Evolutionary conservation across 2,888 invertebrate species (phyloP), one percentile per base, ranked within the genome.

Genomic region (Orgyia antiqua): DNA sequence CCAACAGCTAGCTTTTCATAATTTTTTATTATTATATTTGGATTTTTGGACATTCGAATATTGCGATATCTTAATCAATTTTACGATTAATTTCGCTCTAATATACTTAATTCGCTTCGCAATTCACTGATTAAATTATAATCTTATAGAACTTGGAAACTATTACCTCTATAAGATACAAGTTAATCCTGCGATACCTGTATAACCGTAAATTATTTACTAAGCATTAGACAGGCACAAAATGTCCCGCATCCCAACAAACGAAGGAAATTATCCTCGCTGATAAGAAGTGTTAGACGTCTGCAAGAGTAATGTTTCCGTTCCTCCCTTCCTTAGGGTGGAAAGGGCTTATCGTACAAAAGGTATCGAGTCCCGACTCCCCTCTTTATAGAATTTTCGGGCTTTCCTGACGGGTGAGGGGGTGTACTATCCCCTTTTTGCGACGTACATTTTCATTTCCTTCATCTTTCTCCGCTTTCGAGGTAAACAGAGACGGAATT

Each of bases 391-490:
- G 76, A 84, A 83, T 84, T 83, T 84, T 83, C 77, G 82, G 74
- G 73, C 58, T 65, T 59, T 62, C 63, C 60, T 53, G 61, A 55
- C 59, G 62, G 55, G 67, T 45, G 55, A 59, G 55, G 51, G 50
- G 51, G 35, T 37, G 15, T 6, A 10, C 28, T 17, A 53, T 75
- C 82, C 82, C 84, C 79, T 80, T 84, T 84, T 83, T 83, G 84
- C 82, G 71, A 76, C 78, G 84, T 80, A 83, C 84, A 82, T 82
- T 84, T 84, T 86, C 84, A 86, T 86, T 86, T 86, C 84, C 84
- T 86, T 84, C 84, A 86, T 84, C 84, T 86, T 86, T 86, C 82
- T 74, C 82, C 73, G 79, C 78, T 75, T 70, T 72, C 68, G 73
- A 73, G 67, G 67, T 45, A 26, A 40, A 12, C 63, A 59, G 77